Evolutionary conservation across 2,113 vertebrate genomes (phyloP).

Genomic region (Egretta garzetta): DNA sequence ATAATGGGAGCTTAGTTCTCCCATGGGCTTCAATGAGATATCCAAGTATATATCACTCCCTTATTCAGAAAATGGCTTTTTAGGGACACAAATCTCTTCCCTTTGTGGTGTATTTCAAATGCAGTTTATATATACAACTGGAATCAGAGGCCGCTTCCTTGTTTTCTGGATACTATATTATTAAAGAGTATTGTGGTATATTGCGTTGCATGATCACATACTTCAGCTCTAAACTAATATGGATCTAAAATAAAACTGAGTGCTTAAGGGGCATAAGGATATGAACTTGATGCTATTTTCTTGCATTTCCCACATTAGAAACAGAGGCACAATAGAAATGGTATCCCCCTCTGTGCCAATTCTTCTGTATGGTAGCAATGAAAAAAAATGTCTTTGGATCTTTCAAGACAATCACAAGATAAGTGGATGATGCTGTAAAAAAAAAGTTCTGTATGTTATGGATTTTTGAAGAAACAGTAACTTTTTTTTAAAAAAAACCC

Average conservation of each 20-base stretch:
- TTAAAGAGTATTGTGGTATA: background rate
- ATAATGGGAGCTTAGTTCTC: background rate
- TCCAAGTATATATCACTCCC: background rate
- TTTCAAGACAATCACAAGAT: background rate
- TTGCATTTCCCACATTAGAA: background rate
- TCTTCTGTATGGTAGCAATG: background rate
- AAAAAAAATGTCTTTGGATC: background rate
- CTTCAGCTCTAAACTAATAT: background rate
- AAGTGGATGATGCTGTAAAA: background rate
- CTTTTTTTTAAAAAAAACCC: background rate
- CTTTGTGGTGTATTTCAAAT: background rate
- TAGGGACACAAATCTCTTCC: background rate
- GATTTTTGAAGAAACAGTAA: background rate
- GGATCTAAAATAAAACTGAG: background rate
- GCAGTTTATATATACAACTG: background rate
- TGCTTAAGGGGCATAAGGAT: background rate
- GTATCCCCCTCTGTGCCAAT: background rate
- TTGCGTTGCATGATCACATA: background rate
- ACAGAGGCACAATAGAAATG: background rate
- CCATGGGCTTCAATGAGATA: background rate
- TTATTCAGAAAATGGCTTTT: background rate
- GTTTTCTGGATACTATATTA: background rate
- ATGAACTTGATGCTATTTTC: background rate
- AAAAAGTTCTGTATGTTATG: background rate
- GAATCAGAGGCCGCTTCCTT: background rate